These are phyloP conservation scores for Cylloceria caligata DNA, from an alignment of 2,888 invertebrate species.

Conservation along the genomic window DNA sequence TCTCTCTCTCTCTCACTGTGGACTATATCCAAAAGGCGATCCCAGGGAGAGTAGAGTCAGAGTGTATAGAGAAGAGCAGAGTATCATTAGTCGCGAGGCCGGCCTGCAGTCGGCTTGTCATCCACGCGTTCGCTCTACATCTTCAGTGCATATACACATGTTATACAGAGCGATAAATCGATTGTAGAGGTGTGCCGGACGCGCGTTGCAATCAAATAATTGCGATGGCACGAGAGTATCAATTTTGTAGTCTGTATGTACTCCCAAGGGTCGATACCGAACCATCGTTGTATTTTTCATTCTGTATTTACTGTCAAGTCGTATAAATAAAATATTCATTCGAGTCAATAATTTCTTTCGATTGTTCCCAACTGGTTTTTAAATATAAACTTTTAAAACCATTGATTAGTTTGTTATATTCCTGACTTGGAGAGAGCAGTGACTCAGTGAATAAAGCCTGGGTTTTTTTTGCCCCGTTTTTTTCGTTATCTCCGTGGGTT, in stretches of 20 bases:
- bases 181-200: slow-evolving; percentile 48
- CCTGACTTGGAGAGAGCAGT: no score
- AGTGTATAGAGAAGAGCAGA: slow-evolving; percentile 21
- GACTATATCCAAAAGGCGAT: slow-evolving; percentile 43
- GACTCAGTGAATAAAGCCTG: no score
- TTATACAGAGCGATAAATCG: slow-evolving; percentile 59
- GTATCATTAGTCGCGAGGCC: slow-evolving; percentile 52
- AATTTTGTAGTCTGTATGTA: slow-evolving; percentile 14
- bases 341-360: no score
- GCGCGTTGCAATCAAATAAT: slow-evolving; percentile 57
- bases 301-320: no score
- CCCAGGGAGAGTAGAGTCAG: slow-evolving; percentile 28
- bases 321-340: no score
- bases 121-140: slow-evolving; percentile 38
- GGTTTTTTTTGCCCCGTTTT: no score
- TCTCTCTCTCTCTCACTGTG: slow-evolving; percentile 22
- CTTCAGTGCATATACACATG: slow-evolving; percentile 37
- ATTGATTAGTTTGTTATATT: no score
- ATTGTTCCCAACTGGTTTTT: no score
- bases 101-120: slow-evolving; percentile 8
- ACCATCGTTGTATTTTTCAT: no score
- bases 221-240: slow-evolving; percentile 42
- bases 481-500: no score
- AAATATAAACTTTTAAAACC: no score
- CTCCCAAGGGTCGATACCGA: neutral